Conservation (phyloP, 2,797 vertebrate genomes). For the Acropternis orthonyx region DNA sequence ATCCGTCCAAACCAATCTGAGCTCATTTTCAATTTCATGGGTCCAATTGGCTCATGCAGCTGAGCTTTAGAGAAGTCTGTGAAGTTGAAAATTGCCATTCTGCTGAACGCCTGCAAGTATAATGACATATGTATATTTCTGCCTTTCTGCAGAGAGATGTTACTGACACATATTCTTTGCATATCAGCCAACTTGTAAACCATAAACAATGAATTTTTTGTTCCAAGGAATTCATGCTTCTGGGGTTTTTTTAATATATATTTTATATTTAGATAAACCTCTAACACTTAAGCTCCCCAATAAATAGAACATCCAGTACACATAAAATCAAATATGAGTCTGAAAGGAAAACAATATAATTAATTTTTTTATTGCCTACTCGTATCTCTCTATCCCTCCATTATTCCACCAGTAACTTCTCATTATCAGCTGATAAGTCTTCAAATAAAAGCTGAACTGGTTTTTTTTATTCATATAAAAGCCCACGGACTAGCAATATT, state of each 20-base stretch:
- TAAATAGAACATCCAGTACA: not conserved
- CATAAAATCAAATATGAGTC: not conserved
- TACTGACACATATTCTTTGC: not conserved
- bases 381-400: not conserved
- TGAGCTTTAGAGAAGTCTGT: constrained; percentile 33
- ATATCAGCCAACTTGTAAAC: not conserved
- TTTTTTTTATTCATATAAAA: not conserved
- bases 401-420: not conserved
- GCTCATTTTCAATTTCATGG: constrained; percentile 50
- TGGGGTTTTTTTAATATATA: not conserved
- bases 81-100: constrained; percentile 51
- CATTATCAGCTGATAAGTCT: not conserved
- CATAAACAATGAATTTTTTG: constrained; percentile 12
- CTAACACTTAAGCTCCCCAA: not conserved
- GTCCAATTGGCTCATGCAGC: not conserved
- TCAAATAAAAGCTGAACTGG: not conserved
- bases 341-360: constrained; percentile 3
- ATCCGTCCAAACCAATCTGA: constrained; percentile 36
- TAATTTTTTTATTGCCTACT: constrained; percentile 18
- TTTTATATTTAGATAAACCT: constrained; percentile 3
- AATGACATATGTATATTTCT: constrained; percentile 14
- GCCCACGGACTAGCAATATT: not conserved
- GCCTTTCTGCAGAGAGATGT: not conserved
- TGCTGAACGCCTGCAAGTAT: constrained; percentile 14
- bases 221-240: not conserved